phyloP scores from a whole-genome alignment of 2,888 invertebrate species.

The Pemphredon lugubris region DNA sequence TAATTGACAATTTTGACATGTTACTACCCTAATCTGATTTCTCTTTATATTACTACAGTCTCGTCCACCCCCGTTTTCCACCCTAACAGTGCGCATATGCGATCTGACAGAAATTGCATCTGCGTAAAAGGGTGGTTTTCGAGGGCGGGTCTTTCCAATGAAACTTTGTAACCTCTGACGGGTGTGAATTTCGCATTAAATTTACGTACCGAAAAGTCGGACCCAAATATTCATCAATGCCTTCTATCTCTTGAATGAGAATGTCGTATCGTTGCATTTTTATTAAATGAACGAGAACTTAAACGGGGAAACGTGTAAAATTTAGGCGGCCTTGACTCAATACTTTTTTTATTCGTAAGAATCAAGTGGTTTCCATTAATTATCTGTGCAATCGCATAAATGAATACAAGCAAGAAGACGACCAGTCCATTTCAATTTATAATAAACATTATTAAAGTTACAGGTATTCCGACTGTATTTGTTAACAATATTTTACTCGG shows the following conservation, averaged over 20 bases:
- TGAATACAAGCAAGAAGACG: not conserved
- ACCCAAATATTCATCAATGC: slow-evolving; percentile 95
- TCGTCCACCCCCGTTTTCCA: slow-evolving; percentile 58
- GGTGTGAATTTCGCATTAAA: not conserved
- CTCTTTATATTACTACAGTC: slow-evolving; percentile 17
- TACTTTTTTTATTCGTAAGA: not conserved
- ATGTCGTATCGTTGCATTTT: slow-evolving; percentile 83
- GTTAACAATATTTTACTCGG: slow-evolving; percentile 13
- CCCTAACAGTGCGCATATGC: slow-evolving; percentile 75
- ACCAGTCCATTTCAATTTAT: not conserved
- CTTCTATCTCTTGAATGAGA: slow-evolving; percentile 91
- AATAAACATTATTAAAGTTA: slow-evolving; percentile 6
- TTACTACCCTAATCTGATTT: slow-evolving; percentile 38
- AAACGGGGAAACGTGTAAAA: slow-evolving; percentile 14
- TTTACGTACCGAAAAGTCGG: slow-evolving; percentile 90
- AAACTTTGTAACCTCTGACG: not conserved
- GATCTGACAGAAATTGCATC: slow-evolving; percentile 59
- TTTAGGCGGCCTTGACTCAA: not conserved
- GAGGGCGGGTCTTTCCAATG: slow-evolving; percentile 69
- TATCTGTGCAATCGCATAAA: slow-evolving; percentile 12
- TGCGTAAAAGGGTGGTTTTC: slow-evolving; percentile 68
- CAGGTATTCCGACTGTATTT: slow-evolving; percentile 1
- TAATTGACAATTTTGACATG: slow-evolving; percentile 69
- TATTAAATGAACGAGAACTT: not conserved
- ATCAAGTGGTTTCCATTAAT: slow-evolving; percentile 15